Percentiles rank a stretch among this genome's conserved stretches.
These are phyloP conservation scores for Pilophorus perplexus DNA, from an alignment of 2,888 invertebrate species.

Conservation along the genomic window DNA sequence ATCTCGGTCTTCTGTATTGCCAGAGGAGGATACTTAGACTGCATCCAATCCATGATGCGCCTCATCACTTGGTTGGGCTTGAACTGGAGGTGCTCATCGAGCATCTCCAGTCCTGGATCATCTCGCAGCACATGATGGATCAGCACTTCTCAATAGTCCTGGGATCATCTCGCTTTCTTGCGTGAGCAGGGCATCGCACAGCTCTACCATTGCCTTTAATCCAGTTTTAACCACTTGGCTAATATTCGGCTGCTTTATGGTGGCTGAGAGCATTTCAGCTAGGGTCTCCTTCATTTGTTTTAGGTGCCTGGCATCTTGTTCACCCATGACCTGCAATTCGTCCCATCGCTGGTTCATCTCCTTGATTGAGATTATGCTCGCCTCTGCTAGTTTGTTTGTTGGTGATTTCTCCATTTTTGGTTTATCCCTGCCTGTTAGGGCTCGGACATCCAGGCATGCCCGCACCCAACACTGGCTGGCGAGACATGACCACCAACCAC, in stretches of 20 bases:
- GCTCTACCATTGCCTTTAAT: background rate
- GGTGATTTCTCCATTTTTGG: background rate
- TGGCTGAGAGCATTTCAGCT: background rate
- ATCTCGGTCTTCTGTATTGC: no score
- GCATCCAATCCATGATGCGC: no score
- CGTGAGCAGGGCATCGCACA: constrained; percentile 10
- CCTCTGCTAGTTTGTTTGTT: background rate
- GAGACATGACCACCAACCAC: constrained; percentile 22
- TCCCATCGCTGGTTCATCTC: background rate
- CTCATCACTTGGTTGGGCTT: no score
- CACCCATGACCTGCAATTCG: background rate
- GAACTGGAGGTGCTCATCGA: no score
- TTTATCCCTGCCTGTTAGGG: constrained; percentile 14
- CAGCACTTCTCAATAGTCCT: no score
- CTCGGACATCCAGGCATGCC: constrained; percentile 23
- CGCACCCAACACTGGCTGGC: constrained; percentile 13
- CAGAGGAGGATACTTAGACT: no score
- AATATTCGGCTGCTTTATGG: constrained; percentile 5
- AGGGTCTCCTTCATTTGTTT: background rate
- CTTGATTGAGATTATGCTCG: background rate
- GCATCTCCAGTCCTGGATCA: no score
- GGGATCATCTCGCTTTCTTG: background rate
- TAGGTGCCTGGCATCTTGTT: background rate
- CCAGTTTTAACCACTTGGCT: constrained; percentile 13
- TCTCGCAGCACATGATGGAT: no score